These are phyloP conservation scores for Trachurus trachurus DNA, from an alignment of 2,797 vertebrate genomes.

Conservation along the genomic window DNA sequence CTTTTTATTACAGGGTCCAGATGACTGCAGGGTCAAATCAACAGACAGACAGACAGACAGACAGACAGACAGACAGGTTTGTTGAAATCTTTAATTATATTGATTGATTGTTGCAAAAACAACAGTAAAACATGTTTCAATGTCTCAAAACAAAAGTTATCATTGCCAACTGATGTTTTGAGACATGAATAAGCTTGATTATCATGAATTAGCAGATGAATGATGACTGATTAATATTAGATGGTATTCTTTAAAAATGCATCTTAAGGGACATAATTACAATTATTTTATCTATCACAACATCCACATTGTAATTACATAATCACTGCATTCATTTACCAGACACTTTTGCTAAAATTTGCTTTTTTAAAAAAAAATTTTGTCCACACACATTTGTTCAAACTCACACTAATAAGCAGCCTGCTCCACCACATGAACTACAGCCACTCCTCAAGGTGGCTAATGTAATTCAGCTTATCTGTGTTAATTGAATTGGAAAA, in stretches of 20 bases:
- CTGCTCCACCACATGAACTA: background rate
- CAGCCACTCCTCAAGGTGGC: background rate
- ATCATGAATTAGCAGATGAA: background rate
- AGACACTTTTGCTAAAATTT: background rate
- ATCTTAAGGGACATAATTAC: background rate
- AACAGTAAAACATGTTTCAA: no score
- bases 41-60: background rate
- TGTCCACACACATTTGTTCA: background rate
- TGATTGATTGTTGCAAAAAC: background rate
- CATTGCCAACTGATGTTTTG: no score
- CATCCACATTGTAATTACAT: background rate
- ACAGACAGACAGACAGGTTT: background rate
- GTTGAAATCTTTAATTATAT: background rate
- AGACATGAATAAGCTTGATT: background rate
- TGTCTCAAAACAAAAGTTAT: no score
- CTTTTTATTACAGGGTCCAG: background rate
- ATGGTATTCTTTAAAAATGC: background rate
- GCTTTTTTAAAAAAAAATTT: no score
- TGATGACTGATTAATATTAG: constrained; percentile 9
- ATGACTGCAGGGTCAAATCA: constrained; percentile 1
- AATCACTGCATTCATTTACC: background rate
- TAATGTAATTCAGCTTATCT: background rate
- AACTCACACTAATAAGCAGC: background rate
- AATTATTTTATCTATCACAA: background rate
- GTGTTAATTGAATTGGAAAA: background rate